Conservation (phyloP, 2,888 invertebrate species). For the Amblyjoppa fuscipennis region DNA sequence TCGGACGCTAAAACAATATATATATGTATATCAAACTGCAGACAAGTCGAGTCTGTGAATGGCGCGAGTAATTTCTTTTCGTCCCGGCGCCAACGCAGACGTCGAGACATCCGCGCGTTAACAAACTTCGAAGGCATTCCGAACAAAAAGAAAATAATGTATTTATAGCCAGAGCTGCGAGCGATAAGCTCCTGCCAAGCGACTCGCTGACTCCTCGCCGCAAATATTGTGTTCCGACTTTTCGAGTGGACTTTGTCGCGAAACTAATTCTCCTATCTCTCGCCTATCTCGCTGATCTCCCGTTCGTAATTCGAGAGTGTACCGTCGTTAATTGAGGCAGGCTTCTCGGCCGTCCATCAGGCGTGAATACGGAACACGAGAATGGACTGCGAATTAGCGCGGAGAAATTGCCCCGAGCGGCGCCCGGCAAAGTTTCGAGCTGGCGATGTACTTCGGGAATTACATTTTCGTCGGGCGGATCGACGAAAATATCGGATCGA, state of each 20-base stretch:
- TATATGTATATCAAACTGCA: not conserved
- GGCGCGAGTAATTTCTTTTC: not conserved
- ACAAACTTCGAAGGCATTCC: not conserved
- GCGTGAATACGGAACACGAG: conserved; percentile 9
- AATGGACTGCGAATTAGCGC: not conserved
- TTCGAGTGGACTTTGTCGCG: not conserved
- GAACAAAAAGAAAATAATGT: conserved; percentile 5
- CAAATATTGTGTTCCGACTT: conserved; percentile 11
- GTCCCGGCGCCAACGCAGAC: not conserved
- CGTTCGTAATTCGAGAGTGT: not conserved
- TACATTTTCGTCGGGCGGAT: conserved; percentile 31
- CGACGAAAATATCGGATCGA: conserved; percentile 28
- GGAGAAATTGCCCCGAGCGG: not conserved
- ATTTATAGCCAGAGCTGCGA: conserved; percentile 20
- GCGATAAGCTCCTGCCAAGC: conserved; percentile 19
- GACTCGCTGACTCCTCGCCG: not conserved
- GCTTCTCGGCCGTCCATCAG: not conserved
- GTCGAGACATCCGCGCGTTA: not conserved
- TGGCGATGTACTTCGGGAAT: conserved; percentile 40
- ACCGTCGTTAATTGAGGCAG: conserved; percentile 11
- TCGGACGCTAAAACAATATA: not conserved
- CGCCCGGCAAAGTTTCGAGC: not conserved
- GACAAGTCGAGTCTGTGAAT: not conserved
- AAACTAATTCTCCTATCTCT: not conserved
- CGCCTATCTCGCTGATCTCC: not conserved